These are phyloP conservation scores for Epizoanthus scotinus DNA, from an alignment of 92 coral and sea anemone species.

Conservation along the genomic window DNA sequence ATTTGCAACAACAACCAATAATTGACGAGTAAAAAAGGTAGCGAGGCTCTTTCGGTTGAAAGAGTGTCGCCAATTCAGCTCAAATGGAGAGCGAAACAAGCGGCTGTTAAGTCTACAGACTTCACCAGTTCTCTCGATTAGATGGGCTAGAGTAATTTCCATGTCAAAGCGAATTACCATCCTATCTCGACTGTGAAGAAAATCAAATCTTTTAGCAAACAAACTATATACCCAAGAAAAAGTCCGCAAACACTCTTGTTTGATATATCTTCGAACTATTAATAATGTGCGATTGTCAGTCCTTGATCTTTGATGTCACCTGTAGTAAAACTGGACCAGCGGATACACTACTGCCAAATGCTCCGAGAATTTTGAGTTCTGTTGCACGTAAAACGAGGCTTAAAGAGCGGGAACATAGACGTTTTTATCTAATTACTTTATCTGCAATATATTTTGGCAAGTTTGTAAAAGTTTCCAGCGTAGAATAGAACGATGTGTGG, in stretches of 20 bases:
- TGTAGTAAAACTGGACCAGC: slow-evolving; percentile 36
- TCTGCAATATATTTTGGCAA: background rate
- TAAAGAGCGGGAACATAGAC: background rate
- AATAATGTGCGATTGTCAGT: slow-evolving; percentile 19
- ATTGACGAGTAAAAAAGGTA: background rate
- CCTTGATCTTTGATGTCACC: slow-evolving; percentile 22
- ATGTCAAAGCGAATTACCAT: slow-evolving; percentile 21
- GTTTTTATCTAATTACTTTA: background rate
- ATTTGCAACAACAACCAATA: background rate
- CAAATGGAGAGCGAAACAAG: background rate
- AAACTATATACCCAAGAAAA: slow-evolving; percentile 29
- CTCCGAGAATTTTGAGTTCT: background rate
- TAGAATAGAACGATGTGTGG: background rate
- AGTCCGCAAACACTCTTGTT: slow-evolving; percentile 41
- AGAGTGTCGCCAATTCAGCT: background rate
- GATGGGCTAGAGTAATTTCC: background rate
- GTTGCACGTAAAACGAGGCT: background rate
- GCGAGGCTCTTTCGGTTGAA: background rate
- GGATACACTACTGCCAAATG: slow-evolving; percentile 7
- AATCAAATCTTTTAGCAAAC: slow-evolving; percentile 43
- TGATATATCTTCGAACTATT: slow-evolving; percentile 22
- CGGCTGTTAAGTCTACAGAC: background rate
- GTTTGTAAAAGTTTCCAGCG: background rate
- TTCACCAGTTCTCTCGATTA: background rate
- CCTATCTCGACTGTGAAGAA: slow-evolving; percentile 22